Conservation (phyloP, 23 tunicate genomes). For the Oikopleura dioica region DNA sequence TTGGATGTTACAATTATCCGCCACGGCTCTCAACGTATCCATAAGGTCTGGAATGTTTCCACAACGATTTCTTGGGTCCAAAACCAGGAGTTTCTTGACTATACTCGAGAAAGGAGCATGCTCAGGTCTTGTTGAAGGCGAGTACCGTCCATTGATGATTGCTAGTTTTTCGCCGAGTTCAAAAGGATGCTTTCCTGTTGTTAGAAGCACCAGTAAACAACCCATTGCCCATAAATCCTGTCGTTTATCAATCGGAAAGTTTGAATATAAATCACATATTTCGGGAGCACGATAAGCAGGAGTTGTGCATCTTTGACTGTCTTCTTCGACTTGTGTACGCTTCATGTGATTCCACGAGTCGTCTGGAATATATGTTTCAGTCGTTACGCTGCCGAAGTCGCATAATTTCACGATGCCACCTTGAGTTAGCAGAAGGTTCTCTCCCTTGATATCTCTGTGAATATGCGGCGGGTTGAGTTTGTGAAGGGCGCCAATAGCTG, state of each 20-base stretch:
- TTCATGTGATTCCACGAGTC: slow-evolving; percentile 68
- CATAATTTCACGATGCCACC: slow-evolving; percentile 57
- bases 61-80: not conserved
- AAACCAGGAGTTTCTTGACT: not conserved
- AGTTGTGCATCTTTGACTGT: slow-evolving; percentile 8
- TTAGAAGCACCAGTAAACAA: slow-evolving; percentile 44
- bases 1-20: not conserved
- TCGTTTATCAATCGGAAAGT: slow-evolving; percentile 82
- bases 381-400: slow-evolving; percentile 90
- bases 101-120: not conserved
- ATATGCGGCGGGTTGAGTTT: slow-evolving; percentile 80
- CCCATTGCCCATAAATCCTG: slow-evolving; percentile 98
- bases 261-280: slow-evolving; percentile 97
- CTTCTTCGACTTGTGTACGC: slow-evolving; percentile 39
- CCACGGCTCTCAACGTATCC: not conserved
- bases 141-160: slow-evolving; percentile 57
- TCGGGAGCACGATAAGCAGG: slow-evolving; percentile 96
- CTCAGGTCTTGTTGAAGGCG: not conserved
- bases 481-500: slow-evolving; percentile 68
- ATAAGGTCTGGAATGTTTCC: not conserved
- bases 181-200: slow-evolving; percentile 77
- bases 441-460: slow-evolving; percentile 93
- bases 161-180: slow-evolving; percentile 66
- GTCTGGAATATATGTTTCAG: slow-evolving; percentile 51
- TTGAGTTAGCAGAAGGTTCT: slow-evolving; percentile 42